Conservation (phyloP, 2,888 invertebrate species). For the Cephus pygmeus region DNA sequence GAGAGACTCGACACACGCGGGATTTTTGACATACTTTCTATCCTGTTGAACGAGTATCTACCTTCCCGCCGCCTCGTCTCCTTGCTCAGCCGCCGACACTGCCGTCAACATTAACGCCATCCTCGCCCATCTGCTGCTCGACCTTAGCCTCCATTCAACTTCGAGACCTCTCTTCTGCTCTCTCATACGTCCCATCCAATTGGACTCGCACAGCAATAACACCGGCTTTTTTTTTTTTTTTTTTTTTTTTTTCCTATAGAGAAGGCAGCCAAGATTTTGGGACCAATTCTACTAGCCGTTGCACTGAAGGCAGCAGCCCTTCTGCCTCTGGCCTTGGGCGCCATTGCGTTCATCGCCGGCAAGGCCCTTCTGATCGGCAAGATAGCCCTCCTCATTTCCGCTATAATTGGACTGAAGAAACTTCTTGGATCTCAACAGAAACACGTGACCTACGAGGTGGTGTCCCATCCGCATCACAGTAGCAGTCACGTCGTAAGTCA, state of each 20-base stretch:
- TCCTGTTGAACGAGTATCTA: conserved; percentile 37
- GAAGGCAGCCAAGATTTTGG: conserved; percentile 82
- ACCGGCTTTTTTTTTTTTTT: background rate
- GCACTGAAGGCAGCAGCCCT: conserved; percentile 84
- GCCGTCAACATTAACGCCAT: background rate
- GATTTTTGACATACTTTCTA: conserved; percentile 65
- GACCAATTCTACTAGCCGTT: conserved; percentile 80
- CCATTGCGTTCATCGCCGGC: conserved; percentile 86
- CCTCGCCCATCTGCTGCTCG: too few species aligned
- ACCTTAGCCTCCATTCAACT: background rate
- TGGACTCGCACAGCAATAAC: background rate
- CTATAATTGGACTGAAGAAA: conserved; percentile 87
- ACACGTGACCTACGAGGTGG: conserved; percentile 89
- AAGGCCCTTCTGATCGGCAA: conserved; percentile 88
- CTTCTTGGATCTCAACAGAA: conserved; percentile 80
- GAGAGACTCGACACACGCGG: conserved; percentile 37
- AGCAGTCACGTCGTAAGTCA: conserved; percentile 77
- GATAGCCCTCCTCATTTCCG: conserved; percentile 84
- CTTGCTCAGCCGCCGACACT: background rate
- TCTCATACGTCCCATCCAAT: too few species aligned
- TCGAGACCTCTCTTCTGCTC: background rate
- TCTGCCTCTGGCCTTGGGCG: conserved; percentile 82
- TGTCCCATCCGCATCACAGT: conserved; percentile 85
- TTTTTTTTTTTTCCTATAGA: conserved; percentile 44
- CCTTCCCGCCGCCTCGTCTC: conserved; percentile 30